A percentile compares a stretch with the other conserved stretches of the same genome.
These are phyloP conservation scores for Okapia johnstoni DNA, from an alignment of 2,113 vertebrate genomes.

Conservation along the genomic window DNA sequence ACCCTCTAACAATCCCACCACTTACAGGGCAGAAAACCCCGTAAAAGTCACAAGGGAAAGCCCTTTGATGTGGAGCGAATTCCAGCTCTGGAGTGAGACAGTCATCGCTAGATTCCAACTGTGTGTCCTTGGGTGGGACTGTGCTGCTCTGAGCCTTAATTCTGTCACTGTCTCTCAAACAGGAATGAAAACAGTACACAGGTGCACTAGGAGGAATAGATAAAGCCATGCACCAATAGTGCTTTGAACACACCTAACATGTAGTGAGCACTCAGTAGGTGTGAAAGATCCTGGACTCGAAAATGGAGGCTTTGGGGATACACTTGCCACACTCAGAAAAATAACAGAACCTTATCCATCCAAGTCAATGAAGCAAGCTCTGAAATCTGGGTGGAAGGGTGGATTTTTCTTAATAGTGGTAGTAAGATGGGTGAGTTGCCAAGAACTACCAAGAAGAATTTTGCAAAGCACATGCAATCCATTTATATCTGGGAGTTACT, in stretches of 20 bases:
- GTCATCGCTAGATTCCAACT: background rate
- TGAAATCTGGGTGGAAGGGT: background rate
- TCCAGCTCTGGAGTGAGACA: background rate
- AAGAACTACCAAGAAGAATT: background rate
- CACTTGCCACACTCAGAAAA: background rate
- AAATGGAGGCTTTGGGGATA: background rate
- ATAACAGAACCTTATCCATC: background rate
- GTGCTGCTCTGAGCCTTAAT: background rate
- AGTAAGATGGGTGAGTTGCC: background rate
- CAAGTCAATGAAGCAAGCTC: background rate
- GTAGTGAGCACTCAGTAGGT: background rate
- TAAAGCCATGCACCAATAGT: accelerated
- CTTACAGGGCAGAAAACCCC: background rate
- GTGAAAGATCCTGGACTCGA: background rate
- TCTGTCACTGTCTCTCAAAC: background rate
- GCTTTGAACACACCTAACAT: background rate
- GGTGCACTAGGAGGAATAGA: background rate
- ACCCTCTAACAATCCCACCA: background rate
- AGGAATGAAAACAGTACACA: too few relatives aligned
- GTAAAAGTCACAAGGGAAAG: accelerated
- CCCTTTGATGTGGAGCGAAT: background rate
- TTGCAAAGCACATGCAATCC: background rate
- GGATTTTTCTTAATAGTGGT: background rate
- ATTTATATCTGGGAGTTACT: background rate
- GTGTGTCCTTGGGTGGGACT: background rate